phyloP scores from a whole-genome alignment of 2,113 vertebrate species.

The Paralichthys olivaceus region DNA sequence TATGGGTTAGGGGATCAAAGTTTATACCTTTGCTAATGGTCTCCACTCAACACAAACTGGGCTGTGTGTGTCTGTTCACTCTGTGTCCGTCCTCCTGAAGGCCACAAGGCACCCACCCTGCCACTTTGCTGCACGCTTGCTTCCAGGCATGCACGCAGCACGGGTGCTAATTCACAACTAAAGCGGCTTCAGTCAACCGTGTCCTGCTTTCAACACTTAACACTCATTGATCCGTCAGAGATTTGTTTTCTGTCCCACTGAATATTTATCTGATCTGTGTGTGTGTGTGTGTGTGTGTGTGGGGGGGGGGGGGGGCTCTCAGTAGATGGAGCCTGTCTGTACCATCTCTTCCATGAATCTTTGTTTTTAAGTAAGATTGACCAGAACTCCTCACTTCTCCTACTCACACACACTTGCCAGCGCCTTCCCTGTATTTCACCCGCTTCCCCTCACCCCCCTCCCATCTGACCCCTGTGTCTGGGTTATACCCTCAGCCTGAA shows the following conservation, averaged over 20 bases:
- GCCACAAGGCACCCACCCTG: slow-evolving; percentile 13
- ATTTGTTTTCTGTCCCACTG: not conserved
- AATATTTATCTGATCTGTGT: not conserved
- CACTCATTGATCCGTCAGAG: slow-evolving; percentile 25
- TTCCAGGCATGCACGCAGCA: not conserved
- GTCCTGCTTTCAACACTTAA: slow-evolving; percentile 34
- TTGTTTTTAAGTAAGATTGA: not conserved
- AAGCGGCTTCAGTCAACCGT: slow-evolving; percentile 11
- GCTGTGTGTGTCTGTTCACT: slow-evolving; percentile 1
- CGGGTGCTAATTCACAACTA: slow-evolving; percentile 13
- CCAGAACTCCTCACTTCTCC: no score
- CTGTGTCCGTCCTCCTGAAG: slow-evolving; percentile 14
- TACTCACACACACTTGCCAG: no score
- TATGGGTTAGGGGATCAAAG: slow-evolving; percentile 36
- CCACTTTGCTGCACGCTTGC: slow-evolving; percentile 26
- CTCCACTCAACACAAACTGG: slow-evolving; percentile 30
- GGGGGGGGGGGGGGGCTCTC: no score
- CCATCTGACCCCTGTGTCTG: slow-evolving; percentile 49
- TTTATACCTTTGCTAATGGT: slow-evolving; percentile 39
- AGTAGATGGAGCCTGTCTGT: slow-evolving; percentile 39
- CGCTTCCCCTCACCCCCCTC: not conserved
- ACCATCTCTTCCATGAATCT: slow-evolving; percentile 9
- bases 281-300: no score
- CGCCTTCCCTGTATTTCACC: slow-evolving; percentile 11
- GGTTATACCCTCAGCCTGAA: slow-evolving; percentile 59